Evolutionary conservation across 2,113 vertebrate genomes (phyloP), one percentile per base, ranked within the genome.

Genomic region (Protobothrops mucrosquamatus): DNA sequence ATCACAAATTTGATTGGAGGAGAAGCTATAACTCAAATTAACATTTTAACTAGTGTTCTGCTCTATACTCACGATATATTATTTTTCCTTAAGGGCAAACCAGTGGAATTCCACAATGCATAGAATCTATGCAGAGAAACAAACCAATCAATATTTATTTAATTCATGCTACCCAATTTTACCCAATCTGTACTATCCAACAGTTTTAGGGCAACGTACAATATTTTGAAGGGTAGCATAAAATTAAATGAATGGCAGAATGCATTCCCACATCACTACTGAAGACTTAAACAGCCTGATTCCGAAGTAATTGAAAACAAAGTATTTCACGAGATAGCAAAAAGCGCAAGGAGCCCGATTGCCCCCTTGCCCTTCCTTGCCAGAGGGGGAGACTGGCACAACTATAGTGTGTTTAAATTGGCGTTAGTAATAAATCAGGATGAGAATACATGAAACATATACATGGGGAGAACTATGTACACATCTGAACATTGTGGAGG

Each of bases 221-320:
- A 0, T 54, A 14, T 54, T 39, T 64, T 69, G n/a, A 90, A 52
- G 34, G 20, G 34, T 55, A 91, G 29, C n/a, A 43, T 46, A 54
- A 24, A 61, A 88, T 61, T 69, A 92, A n/a, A 88, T 88, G 46
- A 3, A 39, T 22, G 93, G 55, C 93, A 56, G 2, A 93, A 20
- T 90, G 91, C 23, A 87, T 3, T 69, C 89, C 90, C 85, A 96
- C 92, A 94, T 95, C 54, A 93, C 95, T 88, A 94, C 18, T 46
- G 24, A 93, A 93, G 43, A 34, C 59, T 55, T 89, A 55, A 89
- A 85, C 24, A 3, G 34, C 14, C 54, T 91, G 59, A 57, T 29
- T 46, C 39, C 22, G 15, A 86, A 29, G 24, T 59, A 57, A 86
- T 26, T 22, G 24, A 43, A 86, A 46, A 46, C 15, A 2, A 54